Base-by-base conservation (phyloP, 2,888 invertebrate species). In the Cactoblastis cactorum region DNA sequence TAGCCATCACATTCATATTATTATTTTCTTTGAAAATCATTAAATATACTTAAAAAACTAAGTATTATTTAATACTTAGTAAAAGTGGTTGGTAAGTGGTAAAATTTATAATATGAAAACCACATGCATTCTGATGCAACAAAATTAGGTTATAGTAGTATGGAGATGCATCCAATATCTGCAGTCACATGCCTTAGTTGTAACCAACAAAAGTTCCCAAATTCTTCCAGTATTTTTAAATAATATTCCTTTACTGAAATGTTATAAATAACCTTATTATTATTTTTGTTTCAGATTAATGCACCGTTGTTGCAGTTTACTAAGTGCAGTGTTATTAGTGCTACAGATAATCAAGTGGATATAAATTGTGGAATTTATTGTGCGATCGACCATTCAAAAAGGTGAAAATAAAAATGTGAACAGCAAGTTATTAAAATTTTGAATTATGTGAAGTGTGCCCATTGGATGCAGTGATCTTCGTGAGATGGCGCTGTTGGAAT, bases 391-490 rank as follows among this genome's bases (percentile, higher is more conserved):
- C 57, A 64, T 63, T 68, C 64, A 63, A 69, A 69, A 71, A 78
- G 71, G 76, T 82, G 77, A 28, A 28, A 28, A 66, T 61, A 63
- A 62, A 57, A 56, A 55, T 56, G 53, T 54, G 54, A 56, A 53
- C 52, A 48, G 34, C 46, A 54, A 60, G 43, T 49, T 50, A 41
- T 54, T 43, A 33, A 49, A 45, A 35, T 9, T 49, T 14, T 45
- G 57, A 67, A 61, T 61, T 65, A 75, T 80, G 76, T 68, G 18
- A 64, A 69, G 71, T 65, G 81, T 83, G 81, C 69, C 67, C 68
- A 73, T 82, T 86, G 88, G 88, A 89, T 89, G 88, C 88, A 88
- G 89, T 88, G 89, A 70, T 80, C 61, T 65, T 67, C 66, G 57
- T 71, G 71, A 86, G 86, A 83, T 85, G 82, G 80, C 83, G 80